A percentile compares a stretch with the other conserved stretches of the same genome.
phyloP scores from a whole-genome alignment of 1,140 invertebrate species.

The Leptinotarsa texana region DNA sequence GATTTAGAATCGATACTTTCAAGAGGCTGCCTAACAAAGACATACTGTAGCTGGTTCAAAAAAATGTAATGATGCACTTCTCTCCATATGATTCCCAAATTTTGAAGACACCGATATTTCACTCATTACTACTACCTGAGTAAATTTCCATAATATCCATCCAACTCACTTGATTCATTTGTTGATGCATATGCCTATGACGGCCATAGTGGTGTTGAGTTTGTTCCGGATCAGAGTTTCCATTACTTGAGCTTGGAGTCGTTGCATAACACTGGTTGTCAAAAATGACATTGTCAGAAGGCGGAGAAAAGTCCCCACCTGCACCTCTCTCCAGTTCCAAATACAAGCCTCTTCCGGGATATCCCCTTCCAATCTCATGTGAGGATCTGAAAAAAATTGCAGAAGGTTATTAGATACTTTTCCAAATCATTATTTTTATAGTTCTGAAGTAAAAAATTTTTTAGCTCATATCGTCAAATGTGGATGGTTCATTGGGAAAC shows the following conservation, averaged over 20 bases:
- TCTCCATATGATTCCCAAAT: too few species aligned
- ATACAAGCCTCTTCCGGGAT: constrained; percentile 71
- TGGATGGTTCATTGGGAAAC: too few species aligned
- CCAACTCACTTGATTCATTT: constrained; percentile 8
- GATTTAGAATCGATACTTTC: too few species aligned
- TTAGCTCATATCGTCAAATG: too few species aligned
- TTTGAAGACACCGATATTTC: too few species aligned
- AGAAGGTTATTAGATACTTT: too few species aligned
- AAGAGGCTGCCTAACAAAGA: too few species aligned
- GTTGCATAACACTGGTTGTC: constrained; percentile 93
- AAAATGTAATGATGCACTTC: too few species aligned
- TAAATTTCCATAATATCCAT: neutral
- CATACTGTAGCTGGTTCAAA: too few species aligned
- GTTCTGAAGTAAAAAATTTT: too few species aligned
- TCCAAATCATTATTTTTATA: too few species aligned
- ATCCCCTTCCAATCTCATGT: constrained; percentile 67
- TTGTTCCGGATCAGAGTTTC: constrained; percentile 84
- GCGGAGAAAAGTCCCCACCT: constrained; percentile 78
- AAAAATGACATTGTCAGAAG: constrained; percentile 89
- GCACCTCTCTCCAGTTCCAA: constrained; percentile 76
- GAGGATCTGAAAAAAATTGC: constrained; percentile 59
- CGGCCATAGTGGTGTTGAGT: constrained; percentile 61
- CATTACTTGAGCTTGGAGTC: constrained; percentile 87
- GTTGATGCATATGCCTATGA: constrained; percentile 59
- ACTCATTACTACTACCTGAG: too few species aligned